Base-by-base conservation (phyloP, 2,888 invertebrate genomes). In the Drosophila austrosaltans region DNA sequence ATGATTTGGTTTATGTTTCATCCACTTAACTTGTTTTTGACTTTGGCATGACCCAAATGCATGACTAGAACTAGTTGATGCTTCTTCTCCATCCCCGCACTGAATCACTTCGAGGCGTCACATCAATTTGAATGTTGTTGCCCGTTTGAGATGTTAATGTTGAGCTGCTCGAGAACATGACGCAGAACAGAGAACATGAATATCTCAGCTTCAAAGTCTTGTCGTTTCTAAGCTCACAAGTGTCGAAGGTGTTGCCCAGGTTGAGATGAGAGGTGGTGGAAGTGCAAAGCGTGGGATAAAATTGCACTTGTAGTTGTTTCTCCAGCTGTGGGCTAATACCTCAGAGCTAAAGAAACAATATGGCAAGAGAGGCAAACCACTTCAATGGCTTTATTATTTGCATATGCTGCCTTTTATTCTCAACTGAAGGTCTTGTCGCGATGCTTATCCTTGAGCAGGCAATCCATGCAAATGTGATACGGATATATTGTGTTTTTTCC, bases 61-160 rank as follows among this genome's bases (percentile, higher is more conserved):
- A 75, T 70, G 66, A 70, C 67, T 53, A 63, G 61, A 66, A 68
- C 66, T 53, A 74, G 77, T 58, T 63, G 32, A 57, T 30, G 12
- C 54, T 66, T 48, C 63, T 16, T 20, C 10, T 8, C 28, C 20
- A n/a, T 25, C 36, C 36, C 36, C n/a, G 16, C 30, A 5, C 30
- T 57, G 16, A 39, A 1, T 44, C 39, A 40, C 60, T 67, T 66
- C 42, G 48, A 65, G 72, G 64, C 71, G 77, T 77, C 75, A 75
- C 75, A 76, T 74, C 74, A 69, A 69, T 79, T 79, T 76, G 71
- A 79, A 71, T 78, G 79, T 71, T 76, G 69, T 53, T 57, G 79
- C 44, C 63, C 69, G 70, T 78, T 78, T 78, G 77, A 79, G 77
- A 79, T 79, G 77, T 66, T 79, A 78, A 78, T 78, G 77, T 57